Evolutionary conservation across 1,140 invertebrate genomes (phyloP), one percentile per base, ranked within the genome.

Genomic region (Tetragonula clypearis): DNA sequence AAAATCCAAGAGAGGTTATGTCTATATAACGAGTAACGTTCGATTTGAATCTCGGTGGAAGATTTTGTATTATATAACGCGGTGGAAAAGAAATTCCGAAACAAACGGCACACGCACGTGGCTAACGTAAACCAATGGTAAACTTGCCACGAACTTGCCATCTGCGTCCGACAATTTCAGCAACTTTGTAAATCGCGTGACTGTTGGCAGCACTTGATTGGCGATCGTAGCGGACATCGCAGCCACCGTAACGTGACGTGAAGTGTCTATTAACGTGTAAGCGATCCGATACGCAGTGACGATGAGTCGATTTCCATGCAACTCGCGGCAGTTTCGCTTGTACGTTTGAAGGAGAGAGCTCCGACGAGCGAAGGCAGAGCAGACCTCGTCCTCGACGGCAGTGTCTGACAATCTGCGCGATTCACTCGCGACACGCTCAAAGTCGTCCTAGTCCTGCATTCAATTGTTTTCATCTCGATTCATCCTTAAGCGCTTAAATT

Each of bases 141-240:
- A 49, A 73, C 30, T 41, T 8, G 30, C 8, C 56, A 73, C 35
- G 79, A 62, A 73, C 30, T 23, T 81, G 17, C 65, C 35, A 74
- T 53, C 62, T 74, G n/a, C 9, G 3, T 53, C 11, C 26, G n/a
- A 30, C 75, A 60, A 60, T 83, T n/a, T 21, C n/a, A 78, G 21
- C 56, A 84, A 84, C 82, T 84, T 79, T 71, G 8, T 23, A 79
- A 69, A 62, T 49, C 5, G 11, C 11, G n/a, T 26, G 26, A 55
- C 19, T 41, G 41, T 79, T 84, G 82, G 75, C 17, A 71, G 26
- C 26, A 79, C 55, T 71, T 84, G 55, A 12, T 62, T 49, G 26
- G 26, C 0, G 23, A 69, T 21, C 60, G 6, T 23, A 77, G 53
- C 14, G 14, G 19, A n/a, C 8, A 11, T 9, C 17, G 35, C 30